A percentile compares a stretch with the other conserved stretches of the same genome.
Conservation (phyloP, 2,113 vertebrate genomes). For the Mirza zaza region DNA sequence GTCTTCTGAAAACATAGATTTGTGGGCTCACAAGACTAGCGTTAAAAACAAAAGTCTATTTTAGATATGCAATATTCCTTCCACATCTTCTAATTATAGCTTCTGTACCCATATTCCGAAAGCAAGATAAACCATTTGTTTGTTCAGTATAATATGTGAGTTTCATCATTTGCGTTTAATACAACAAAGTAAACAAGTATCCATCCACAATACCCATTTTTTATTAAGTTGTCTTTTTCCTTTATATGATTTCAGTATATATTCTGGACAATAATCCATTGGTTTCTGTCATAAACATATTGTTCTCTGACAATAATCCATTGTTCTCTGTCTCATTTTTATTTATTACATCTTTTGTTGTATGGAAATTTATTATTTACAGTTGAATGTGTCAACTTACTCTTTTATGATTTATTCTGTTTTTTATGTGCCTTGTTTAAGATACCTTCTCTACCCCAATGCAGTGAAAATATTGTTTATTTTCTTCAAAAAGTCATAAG, state of each 20-base stretch:
- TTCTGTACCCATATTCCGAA: neutral
- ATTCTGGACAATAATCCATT: neutral
- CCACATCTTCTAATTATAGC: neutral
- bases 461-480: neutral
- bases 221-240: neutral
- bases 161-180: neutral
- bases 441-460: neutral
- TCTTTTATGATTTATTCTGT: neutral
- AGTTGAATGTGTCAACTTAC: neutral
- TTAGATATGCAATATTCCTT: neutral
- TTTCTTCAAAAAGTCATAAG: neutral
- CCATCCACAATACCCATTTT: neutral
- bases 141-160: neutral
- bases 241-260: neutral
- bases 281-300: too few species aligned
- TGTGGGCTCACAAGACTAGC: neutral
- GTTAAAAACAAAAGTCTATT: neutral
- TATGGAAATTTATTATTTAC: neutral
- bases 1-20: neutral
- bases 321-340: neutral
- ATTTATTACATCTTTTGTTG: neutral
- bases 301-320: neutral
- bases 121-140: neutral
- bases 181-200: neutral
- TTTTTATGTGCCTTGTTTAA: neutral